A percentile compares a stretch with the other conserved stretches of the same genome.
phyloP scores from a whole-genome alignment of 2,797 vertebrate genomes.

The Sus cebifrons region DNA sequence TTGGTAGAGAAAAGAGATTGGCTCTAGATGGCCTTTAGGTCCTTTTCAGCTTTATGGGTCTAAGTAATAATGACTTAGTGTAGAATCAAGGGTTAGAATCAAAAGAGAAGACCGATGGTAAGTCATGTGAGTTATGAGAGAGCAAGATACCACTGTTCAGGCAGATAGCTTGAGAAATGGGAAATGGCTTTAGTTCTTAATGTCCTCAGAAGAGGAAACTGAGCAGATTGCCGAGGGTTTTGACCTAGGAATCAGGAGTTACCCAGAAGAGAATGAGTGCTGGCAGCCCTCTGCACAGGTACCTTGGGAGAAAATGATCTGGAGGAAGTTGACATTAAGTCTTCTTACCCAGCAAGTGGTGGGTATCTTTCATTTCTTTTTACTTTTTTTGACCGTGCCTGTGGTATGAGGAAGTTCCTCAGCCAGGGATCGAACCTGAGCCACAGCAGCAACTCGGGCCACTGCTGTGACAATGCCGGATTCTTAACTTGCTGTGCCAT shows the following conservation, averaged over 20 bases:
- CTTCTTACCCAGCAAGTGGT: slow-evolving; percentile 31
- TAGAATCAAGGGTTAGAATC: slow-evolving; percentile 75
- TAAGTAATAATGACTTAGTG: slow-evolving; percentile 50
- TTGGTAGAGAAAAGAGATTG: slow-evolving; percentile 50
- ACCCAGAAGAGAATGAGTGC: slow-evolving; percentile 49
- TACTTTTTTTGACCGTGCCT: too few species aligned
- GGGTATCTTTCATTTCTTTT: neutral
- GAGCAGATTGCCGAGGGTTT: slow-evolving; percentile 50
- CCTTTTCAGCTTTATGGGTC: slow-evolving; percentile 16
- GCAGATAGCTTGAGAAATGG: slow-evolving; percentile 81
- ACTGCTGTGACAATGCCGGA: too few species aligned
- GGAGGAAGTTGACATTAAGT: slow-evolving; percentile 68
- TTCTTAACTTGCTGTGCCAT: too few species aligned
- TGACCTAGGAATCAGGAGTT: slow-evolving; percentile 58
- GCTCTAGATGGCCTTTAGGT: slow-evolving; percentile 37
- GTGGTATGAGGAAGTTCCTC: too few species aligned
- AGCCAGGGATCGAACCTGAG: too few species aligned
- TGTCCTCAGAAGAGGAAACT: slow-evolving; percentile 79
- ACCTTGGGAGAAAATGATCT: slow-evolving; percentile 60
- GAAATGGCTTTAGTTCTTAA: slow-evolving; percentile 78
- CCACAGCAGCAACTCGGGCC: too few species aligned
- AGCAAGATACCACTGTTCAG: slow-evolving; percentile 73
- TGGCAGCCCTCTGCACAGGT: neutral
- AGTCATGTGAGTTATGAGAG: slow-evolving; percentile 79
- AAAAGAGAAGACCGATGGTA: slow-evolving; percentile 77